Evolutionary conservation across 37 sponge, comb jelly and placozoan genomes (phyloP), one percentile per base, ranked within the genome.

Genomic region (Halisarca cf. caerulea): DNA sequence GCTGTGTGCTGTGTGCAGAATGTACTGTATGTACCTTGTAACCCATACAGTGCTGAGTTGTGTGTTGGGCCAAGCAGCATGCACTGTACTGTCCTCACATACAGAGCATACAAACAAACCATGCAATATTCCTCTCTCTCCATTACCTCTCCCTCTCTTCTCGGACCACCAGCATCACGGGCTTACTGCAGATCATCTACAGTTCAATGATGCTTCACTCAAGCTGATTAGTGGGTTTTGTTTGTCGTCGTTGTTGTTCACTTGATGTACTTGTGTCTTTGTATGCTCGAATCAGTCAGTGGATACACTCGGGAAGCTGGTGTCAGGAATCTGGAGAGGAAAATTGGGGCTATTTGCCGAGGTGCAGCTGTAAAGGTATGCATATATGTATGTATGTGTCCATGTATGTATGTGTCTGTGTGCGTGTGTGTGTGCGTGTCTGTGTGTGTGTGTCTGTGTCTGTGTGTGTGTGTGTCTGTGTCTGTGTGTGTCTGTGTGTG

Each of bases 301-400:
- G 79, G 71, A 55, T 96, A 96, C 70, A 96, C 96, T 2, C 37
- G 92, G 24, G 96, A 96, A 75, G 94, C 96, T 80, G 96, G 96
- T 11, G 96, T 96, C 64, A 85, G 96, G 59, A 59, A 66, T 43
- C 82, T 96, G 55, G 96, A 96, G 77, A 84, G 96, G 41, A 86
- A 82, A 42, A 82, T 96, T 6, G 92, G 90, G 0, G 80, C 86
- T 53, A 64, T 96, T 39, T 96, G 96, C 79, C 82, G 96, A 79
- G 84, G 89, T 32, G 91, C 77, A 7, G 94, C 96, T 30, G 90
- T 96, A 66, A 88, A 91, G 92, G 95, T 96, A 87, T 27, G 66
- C 38, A 7, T 5, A 32, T 53, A 14, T 62, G 28, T 57, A 42
- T 78, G 44, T 77, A 35, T 60, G 36, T 81, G 11, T 37, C 8